Conservation (phyloP, 2,797 vertebrate species). For the Fistularia commersonii region DNA sequence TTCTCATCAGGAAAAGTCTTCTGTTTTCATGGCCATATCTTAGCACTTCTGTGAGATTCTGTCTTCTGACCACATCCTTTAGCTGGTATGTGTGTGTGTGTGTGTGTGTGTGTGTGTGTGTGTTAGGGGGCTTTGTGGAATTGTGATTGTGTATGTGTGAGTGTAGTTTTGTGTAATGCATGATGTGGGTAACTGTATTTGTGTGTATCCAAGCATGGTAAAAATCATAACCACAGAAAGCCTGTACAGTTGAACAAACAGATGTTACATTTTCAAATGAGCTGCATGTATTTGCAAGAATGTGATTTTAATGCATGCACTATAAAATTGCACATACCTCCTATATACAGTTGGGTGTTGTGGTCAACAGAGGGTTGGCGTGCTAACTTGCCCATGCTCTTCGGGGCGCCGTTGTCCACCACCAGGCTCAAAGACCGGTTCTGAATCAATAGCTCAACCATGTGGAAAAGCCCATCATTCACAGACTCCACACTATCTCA, state of each 20-base stretch:
- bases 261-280: background rate
- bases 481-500: constrained; percentile 89
- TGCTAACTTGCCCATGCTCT: constrained; percentile 91
- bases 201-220: background rate
- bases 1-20: constrained; percentile 2
- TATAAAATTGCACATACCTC: constrained; percentile 75
- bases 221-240: constrained; percentile 20
- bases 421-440: constrained; percentile 94
- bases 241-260: background rate
- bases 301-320: background rate
- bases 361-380: constrained; percentile 85
- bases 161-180: background rate
- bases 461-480: constrained; percentile 94
- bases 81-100: constrained; percentile 2
- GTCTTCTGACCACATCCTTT: constrained; percentile 19
- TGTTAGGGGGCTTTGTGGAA: background rate
- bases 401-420: constrained; percentile 91
- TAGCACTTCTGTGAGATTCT: too few relatives aligned
- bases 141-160: background rate
- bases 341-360: constrained; percentile 94
- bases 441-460: constrained; percentile 90
- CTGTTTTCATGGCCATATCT: constrained; percentile 4
- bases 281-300: too few relatives aligned
- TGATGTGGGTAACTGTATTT: constrained; percentile 8
- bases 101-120: too few relatives aligned